phyloP scores from a whole-genome alignment of 1,140 invertebrate species.

The Papilio machaon region DNA sequence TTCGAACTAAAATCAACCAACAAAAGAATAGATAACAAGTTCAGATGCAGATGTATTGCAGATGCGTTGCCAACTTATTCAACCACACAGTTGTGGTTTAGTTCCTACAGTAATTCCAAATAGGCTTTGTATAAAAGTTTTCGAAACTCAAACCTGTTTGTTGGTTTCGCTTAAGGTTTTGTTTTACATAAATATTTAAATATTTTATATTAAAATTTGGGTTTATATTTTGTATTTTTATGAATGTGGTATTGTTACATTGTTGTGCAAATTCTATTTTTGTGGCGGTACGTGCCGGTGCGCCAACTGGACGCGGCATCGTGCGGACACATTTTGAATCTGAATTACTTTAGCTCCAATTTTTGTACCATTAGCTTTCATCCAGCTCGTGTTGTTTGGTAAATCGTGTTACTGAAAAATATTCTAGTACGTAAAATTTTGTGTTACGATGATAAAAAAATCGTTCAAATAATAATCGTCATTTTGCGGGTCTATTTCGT shows the following conservation, averaged over 20 bases:
- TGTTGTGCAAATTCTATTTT: constrained; percentile 28
- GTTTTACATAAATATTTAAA: background rate
- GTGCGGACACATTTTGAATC: background rate
- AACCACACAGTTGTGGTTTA: too few species aligned
- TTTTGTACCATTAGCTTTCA: constrained; percentile 20
- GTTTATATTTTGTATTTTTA: constrained; percentile 13
- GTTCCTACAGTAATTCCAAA: too few species aligned
- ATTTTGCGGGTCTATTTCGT: too few species aligned
- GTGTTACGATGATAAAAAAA: background rate
- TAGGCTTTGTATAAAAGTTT: too few species aligned
- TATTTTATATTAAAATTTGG: background rate
- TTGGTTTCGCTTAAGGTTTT: background rate
- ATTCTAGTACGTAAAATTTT: background rate
- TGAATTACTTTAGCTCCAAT: background rate
- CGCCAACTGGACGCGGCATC: background rate
- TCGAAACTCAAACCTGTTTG: background rate
- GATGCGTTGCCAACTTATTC: too few species aligned
- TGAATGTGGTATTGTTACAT: constrained; percentile 18
- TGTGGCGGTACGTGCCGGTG: constrained; percentile 4
- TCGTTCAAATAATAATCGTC: background rate
- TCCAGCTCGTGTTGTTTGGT: background rate
- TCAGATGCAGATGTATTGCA: too few species aligned
- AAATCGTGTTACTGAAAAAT: background rate
- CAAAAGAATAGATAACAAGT: too few species aligned
- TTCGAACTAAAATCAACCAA: too few species aligned